These are phyloP conservation scores for Heliconius sara DNA, from an alignment of 2,888 invertebrate genomes.

Conservation along the genomic window DNA sequence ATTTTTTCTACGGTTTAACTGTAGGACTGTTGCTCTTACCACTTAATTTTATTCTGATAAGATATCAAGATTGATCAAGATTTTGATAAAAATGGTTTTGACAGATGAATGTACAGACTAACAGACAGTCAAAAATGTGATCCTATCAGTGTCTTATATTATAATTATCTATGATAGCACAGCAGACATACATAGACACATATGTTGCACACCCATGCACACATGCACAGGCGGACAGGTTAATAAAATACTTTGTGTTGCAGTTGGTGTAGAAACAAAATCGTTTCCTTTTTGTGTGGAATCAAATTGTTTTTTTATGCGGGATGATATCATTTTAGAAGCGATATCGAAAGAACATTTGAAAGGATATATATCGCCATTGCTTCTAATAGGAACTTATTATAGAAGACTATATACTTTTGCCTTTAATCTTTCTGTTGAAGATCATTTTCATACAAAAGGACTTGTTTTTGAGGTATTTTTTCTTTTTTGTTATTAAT, in stretches of 20 bases:
- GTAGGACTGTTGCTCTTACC: too few species aligned
- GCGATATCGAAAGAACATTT: conserved; percentile 77
- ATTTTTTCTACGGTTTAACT: too few species aligned
- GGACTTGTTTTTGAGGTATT: conserved; percentile 78
- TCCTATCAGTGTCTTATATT: too few species aligned
- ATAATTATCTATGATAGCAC: too few species aligned
- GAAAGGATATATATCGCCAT: conserved; percentile 64
- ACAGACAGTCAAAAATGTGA: too few species aligned
- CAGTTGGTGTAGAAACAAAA: conserved; percentile 85
- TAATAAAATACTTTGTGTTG: conserved; percentile 46
- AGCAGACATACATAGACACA: too few species aligned
- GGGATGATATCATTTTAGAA: conserved; percentile 72
- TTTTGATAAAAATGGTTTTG: too few species aligned
- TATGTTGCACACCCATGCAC: too few species aligned
- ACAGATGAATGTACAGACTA: too few species aligned
- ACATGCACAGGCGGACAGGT: too few species aligned
- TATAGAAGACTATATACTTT: conserved; percentile 73
- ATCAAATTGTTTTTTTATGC: conserved; percentile 73
- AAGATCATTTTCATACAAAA: conserved; percentile 69
- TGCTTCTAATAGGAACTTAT: conserved; percentile 73
- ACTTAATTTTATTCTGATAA: too few species aligned
- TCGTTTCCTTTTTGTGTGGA: conserved; percentile 78
- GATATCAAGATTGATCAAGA: too few species aligned
- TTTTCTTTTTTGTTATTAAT: conserved; percentile 17
- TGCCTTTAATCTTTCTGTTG: conserved; percentile 67